A percentile compares a stretch with the other conserved stretches of the same genome.
These are phyloP conservation scores for Ceriagrion tenellum DNA, from an alignment of 2,888 invertebrate genomes.

Conservation along the genomic window DNA sequence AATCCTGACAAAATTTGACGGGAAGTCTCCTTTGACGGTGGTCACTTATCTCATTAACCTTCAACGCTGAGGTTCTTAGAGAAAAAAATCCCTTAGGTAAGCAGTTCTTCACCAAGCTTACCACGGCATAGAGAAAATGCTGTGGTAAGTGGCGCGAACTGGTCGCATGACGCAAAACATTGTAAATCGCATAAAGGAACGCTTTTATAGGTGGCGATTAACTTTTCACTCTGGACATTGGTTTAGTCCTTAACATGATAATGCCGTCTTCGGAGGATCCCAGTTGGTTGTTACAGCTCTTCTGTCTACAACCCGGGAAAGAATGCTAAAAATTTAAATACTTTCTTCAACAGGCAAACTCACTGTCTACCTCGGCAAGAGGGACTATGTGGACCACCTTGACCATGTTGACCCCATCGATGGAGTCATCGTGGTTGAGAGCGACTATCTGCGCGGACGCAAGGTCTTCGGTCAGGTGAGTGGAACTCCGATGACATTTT, in stretches of 20 bases:
- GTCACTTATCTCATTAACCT: background rate
- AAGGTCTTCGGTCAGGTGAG: constrained; percentile 89
- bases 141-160: background rate
- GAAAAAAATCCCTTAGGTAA: background rate
- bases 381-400: constrained; percentile 98
- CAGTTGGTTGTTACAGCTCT: background rate
- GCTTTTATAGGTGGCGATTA: background rate
- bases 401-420: constrained; percentile 95
- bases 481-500: constrained; percentile 65
- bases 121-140: background rate
- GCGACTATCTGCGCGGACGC: constrained; percentile 92
- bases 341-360: constrained; percentile 82
- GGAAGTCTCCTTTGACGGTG: background rate
- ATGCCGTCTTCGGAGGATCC: background rate
- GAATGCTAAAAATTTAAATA: background rate
- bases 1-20: background rate
- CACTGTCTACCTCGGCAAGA: constrained; percentile 97
- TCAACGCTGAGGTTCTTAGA: background rate
- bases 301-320: background rate
- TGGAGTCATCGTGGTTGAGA: constrained; percentile 92
- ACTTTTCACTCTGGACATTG: background rate
- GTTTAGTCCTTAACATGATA: background rate
- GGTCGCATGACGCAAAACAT: background rate
- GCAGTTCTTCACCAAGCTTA: background rate
- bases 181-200: background rate